Conservation (phyloP, 2,888 invertebrate species). For the Chalcis sispes region DNA sequence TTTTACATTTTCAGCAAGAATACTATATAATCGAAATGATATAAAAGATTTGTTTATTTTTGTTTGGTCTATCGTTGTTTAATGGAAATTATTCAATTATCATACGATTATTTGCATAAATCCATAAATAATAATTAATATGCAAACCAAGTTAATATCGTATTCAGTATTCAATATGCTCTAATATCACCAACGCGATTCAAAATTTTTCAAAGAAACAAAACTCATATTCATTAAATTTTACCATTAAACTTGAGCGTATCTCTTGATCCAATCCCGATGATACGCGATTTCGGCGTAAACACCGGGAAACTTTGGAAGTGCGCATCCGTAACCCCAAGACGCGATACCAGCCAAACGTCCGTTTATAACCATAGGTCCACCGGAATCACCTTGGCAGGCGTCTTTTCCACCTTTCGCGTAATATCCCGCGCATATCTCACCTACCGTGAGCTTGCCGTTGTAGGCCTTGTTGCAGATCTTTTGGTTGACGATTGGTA, state of each 20-base stretch:
- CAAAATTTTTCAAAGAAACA: too few relatives aligned
- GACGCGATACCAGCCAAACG: conserved; percentile 83
- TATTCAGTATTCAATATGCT: too few relatives aligned
- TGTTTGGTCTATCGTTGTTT: too few relatives aligned
- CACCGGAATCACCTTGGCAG: conserved; percentile 85
- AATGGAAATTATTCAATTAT: too few relatives aligned
- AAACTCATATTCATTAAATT: too few relatives aligned
- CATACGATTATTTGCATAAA: too few relatives aligned
- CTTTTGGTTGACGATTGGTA: background rate
- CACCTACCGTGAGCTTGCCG: conserved; percentile 64
- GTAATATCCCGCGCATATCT: conserved; percentile 78
- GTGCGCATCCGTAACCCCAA: conserved; percentile 93
- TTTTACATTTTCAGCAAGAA: too few relatives aligned
- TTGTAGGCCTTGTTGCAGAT: conserved; percentile 25
- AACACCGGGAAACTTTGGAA: conserved; percentile 91
- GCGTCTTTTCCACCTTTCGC: conserved; percentile 76
- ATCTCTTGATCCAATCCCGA: conserved; percentile 87
- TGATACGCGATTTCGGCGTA: conserved; percentile 89
- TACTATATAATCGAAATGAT: too few relatives aligned
- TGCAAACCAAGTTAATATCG: too few relatives aligned
- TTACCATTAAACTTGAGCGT: conserved; percentile 68
- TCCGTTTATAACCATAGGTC: conserved; percentile 83
- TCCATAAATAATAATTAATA: too few relatives aligned
- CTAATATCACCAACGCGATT: too few relatives aligned
- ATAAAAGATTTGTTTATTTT: too few relatives aligned